Conservation (phyloP, 2,113 vertebrate species). For the Myotis yumanensis region DNA sequence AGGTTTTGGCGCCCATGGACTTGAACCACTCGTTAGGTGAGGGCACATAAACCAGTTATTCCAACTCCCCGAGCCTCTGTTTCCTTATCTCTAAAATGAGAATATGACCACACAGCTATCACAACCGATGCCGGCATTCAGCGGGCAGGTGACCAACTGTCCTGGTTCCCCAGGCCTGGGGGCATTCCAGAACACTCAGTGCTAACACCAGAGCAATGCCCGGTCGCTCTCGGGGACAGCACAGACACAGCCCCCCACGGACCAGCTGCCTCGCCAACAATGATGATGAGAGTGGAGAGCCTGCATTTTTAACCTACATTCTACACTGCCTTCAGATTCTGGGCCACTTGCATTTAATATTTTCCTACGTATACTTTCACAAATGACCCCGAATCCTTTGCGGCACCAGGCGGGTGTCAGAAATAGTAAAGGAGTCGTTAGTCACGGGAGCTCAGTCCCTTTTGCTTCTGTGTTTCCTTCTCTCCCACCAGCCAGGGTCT, state of each 20-base stretch:
- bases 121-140: not conserved
- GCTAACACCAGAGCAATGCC: not conserved
- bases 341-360: not conserved
- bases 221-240: not conserved
- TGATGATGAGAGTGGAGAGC: not conserved
- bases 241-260: not conserved
- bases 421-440: not conserved
- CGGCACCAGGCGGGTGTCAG: not conserved
- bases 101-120: not conserved
- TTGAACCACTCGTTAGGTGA: not conserved
- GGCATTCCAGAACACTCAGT: not conserved
- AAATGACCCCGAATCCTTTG: not conserved
- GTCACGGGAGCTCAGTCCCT: not conserved
- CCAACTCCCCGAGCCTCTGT: not conserved
- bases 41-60: not conserved
- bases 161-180: not conserved
- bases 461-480: not conserved
- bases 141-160: not conserved
- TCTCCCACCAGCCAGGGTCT: no score
- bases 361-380: not conserved
- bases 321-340: not conserved
- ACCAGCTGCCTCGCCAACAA: not conserved
- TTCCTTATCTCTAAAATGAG: not conserved
- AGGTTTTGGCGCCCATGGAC: not conserved
- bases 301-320: not conserved